Percentiles rank a stretch among this genome's conserved stretches.
Conservation (phyloP, 2,888 invertebrate species). For the Macrophya alboannulata region DNA sequence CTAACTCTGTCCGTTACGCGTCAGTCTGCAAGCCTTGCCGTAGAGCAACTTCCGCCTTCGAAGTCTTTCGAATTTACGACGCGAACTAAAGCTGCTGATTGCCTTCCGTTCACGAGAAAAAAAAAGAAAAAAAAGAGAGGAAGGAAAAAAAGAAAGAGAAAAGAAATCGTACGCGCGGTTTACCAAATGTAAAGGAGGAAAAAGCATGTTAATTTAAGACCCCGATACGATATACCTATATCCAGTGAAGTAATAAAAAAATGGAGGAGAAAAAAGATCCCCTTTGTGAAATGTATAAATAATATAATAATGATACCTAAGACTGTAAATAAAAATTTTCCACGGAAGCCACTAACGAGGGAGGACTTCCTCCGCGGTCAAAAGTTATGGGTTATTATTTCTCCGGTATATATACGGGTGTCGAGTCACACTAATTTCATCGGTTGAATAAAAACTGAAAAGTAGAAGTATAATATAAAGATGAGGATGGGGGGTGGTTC, state of each 20-base stretch:
- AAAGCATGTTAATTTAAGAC: constrained; percentile 6
- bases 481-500: not conserved
- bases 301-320: not conserved
- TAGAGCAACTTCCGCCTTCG: constrained; percentile 33
- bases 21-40: constrained; percentile 32
- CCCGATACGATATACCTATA: not conserved
- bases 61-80: constrained; percentile 40
- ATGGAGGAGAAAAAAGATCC: not conserved
- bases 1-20: constrained; percentile 70
- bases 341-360: constrained; percentile 18
- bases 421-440: not conserved
- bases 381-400: constrained; percentile 39
- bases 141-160: not conserved
- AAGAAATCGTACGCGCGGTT: too few relatives aligned
- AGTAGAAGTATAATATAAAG: not conserved
- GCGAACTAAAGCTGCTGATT: constrained; percentile 14
- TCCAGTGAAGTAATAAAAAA: not conserved
- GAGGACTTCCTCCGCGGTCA: constrained; percentile 37
- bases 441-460: constrained; percentile 20
- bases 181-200: not conserved
- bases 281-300: not conserved
- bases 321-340: constrained; percentile 1
- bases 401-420: not conserved
- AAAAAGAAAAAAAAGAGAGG: not conserved
- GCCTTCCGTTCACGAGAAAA: not conserved